Conservation (phyloP, 1,140 invertebrate species). For the Nasonia vitripennis region DNA sequence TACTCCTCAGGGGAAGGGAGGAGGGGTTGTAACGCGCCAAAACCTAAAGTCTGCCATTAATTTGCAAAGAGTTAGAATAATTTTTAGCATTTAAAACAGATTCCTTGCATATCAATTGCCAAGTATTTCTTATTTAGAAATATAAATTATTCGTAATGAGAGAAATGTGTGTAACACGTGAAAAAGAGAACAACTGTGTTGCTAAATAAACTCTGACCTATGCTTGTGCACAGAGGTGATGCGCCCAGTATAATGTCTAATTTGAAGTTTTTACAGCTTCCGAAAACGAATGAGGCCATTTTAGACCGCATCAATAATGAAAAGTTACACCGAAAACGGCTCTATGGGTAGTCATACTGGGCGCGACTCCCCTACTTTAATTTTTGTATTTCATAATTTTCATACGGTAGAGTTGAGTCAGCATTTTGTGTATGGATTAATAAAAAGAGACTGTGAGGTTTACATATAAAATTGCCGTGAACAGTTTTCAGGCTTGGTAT, state of each 20-base stretch:
- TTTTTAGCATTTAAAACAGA: not conserved
- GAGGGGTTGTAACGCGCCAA: not conserved
- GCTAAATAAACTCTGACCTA: slow-evolving; percentile 49
- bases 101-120: slow-evolving; percentile 30
- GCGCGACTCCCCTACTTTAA: too few species aligned
- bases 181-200: slow-evolving; percentile 48
- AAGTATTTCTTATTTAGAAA: not conserved
- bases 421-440: not conserved
- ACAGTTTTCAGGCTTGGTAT: slow-evolving; percentile 45
- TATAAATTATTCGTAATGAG: not conserved
- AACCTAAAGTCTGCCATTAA: slow-evolving; percentile 38
- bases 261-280: too few species aligned
- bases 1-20: not conserved
- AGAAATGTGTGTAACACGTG: slow-evolving; percentile 30
- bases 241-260: too few species aligned
- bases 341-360: too few species aligned
- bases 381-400: too few species aligned
- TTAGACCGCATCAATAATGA: too few species aligned
- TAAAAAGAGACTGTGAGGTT: slow-evolving; percentile 30
- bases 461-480: slow-evolving; percentile 25
- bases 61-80: slow-evolving; percentile 12
- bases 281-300: too few species aligned
- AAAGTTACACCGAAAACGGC: too few species aligned
- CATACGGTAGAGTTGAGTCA: not conserved
- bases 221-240: too few species aligned